Evolutionary conservation across 2,113 vertebrate species (phyloP), one percentile per base, ranked within the genome.

Genomic region (Ochotona curzoniae): DNA sequence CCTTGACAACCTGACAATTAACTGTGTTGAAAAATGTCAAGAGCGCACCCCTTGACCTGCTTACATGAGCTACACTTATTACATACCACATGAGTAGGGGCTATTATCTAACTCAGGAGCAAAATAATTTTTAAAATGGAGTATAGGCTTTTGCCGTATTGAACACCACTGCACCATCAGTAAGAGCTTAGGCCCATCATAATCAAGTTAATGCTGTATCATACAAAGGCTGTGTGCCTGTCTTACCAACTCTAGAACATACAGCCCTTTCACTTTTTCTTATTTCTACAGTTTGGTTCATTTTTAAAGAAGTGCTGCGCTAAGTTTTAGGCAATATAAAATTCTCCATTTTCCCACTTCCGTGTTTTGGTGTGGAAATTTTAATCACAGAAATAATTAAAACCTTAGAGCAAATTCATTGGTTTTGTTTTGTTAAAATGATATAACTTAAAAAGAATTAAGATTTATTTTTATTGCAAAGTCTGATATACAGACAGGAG

Each of bases 131-230:
- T 81, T 87, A 71, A 96, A 92, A 76, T 57, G 11, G 35, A 84
- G 66, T 89, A 51, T 54, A 71, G 96, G 81, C 18, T 93, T 79
- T 87, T 89, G 25, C 67, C 76, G 95, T 93, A 90, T 90, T 93
- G 92, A 90, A 76, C 38, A 44, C 38, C 38, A 44, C 38, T 44
- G 38, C 38, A 44, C 38, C 38, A 44, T 44, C 38, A 44, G 38
- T 4, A 44, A 44, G 38, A 44, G 38, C 38, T 44, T 61, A 67
- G 57, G 6, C 28, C 82, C 74, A 64, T 2, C 2, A 1, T 67
- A 93, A 94, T 57, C 30, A 74, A 81, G 32, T 71, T 61, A 35
- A 79, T 25, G 13, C 4, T 32, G 21, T 51, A 10, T 21, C 74
- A 74, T 49, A 67, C 49, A 14, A 63, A 26, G 11, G 44, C 63